These are phyloP conservation scores for Melanotaenia boesemani DNA, from an alignment of 2,797 vertebrate genomes.

Conservation along the genomic window DNA sequence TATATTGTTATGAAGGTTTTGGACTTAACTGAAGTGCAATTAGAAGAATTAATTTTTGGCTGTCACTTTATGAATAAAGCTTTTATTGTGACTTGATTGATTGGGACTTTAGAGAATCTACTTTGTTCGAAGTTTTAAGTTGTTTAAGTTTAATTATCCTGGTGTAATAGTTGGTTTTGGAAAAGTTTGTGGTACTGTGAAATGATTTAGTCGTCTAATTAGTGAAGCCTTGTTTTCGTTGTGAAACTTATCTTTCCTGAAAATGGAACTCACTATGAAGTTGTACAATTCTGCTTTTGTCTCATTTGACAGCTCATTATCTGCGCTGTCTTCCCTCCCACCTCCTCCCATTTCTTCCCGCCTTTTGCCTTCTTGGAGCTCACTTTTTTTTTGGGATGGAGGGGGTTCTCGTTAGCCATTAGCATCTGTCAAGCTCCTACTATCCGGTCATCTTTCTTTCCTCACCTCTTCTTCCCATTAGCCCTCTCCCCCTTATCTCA, in stretches of 20 bases:
- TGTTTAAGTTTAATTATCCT: constrained; percentile 20
- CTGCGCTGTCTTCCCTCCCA: constrained; percentile 29
- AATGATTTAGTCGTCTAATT: constrained; percentile 43
- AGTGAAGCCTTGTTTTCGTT: constrained; percentile 37
- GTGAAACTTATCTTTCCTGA: constrained; percentile 45
- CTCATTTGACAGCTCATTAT: constrained; percentile 63
- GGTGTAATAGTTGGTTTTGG: constrained; percentile 28
- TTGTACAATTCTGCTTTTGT: constrained; percentile 66
- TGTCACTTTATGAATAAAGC: constrained; percentile 36
- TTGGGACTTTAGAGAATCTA: constrained; percentile 18
- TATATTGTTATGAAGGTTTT: constrained; percentile 11
- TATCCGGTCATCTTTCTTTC: constrained; percentile 32
- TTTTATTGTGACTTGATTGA: constrained; percentile 10
- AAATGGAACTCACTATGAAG: constrained; percentile 59
- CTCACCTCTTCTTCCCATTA: constrained; percentile 20
- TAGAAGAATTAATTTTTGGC: constrained; percentile 7
- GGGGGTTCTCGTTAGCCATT: neutral
- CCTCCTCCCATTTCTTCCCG: constrained; percentile 23
- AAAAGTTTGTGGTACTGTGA: constrained; percentile 30
- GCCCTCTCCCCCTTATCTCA: neutral
- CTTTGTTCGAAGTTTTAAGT: constrained; percentile 45
- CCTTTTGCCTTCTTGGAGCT: constrained; percentile 2
- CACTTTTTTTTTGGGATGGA: neutral
- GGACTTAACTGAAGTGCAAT: constrained; percentile 6
- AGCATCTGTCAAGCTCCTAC: constrained; percentile 24